phyloP scores from a whole-genome alignment of 2,113 vertebrate genomes.

The Cephalopterus ornatus region DNA sequence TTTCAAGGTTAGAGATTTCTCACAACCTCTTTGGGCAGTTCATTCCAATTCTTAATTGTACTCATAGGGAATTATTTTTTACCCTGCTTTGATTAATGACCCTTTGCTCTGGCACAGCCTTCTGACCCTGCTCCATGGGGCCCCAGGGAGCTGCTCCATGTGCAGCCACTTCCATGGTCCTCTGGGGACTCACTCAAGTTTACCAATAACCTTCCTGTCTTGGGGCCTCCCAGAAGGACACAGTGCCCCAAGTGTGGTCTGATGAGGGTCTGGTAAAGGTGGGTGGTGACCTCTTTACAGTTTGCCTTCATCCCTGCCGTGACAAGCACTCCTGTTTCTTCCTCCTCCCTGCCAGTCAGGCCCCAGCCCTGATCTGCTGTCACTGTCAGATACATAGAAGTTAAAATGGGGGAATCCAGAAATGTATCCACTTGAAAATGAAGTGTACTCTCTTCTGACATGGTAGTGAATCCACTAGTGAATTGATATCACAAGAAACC shows the following conservation, averaged over 20 bases:
- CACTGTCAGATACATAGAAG: background rate
- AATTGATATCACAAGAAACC: background rate
- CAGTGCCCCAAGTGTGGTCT: background rate
- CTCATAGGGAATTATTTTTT: background rate
- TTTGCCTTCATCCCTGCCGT: background rate
- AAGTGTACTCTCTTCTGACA: background rate
- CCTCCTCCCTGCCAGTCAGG: background rate
- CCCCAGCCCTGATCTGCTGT: background rate
- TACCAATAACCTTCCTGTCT: background rate
- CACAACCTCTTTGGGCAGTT: background rate
- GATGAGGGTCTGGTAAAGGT: background rate
- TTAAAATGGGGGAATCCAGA: background rate
- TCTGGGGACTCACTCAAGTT: background rate
- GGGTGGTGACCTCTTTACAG: too few relatives aligned
- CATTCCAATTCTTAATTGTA: background rate
- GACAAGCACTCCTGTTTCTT: background rate
- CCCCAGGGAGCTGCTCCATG: background rate
- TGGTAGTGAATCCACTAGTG: background rate
- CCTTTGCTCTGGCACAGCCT: background rate
- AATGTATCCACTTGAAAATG: background rate
- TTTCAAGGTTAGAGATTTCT: background rate
- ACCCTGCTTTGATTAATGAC: accelerated
- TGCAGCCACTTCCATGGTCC: background rate
- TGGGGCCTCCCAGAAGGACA: background rate
- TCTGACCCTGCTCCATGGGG: background rate